Base-by-base conservation (phyloP, 2,113 vertebrate genomes). In the Neotragus pygmaeus region DNA sequence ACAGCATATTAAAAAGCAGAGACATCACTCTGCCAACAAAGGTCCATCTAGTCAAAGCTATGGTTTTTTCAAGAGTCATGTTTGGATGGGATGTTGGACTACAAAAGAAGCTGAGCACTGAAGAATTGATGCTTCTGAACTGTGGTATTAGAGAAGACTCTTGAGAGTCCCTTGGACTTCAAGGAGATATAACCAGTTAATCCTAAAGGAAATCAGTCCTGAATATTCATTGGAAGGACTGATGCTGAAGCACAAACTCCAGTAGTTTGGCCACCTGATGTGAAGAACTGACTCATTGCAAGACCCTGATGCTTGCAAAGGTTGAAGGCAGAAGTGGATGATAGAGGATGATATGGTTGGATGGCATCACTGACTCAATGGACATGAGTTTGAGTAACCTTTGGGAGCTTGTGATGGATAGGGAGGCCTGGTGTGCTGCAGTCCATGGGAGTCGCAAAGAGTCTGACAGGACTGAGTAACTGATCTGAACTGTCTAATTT, bases 381-480 rank as follows among this genome's bases (percentile, higher is more conserved):
- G 64, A 66, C 64, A 36, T 66, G 33, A 36, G 33, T 66, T 66
- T 66, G 17, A 36, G 8, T 36, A 66, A 66, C 33, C 16, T 66
- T 36, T 66, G 17, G 64, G 8, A 21, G 64, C n/a, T 66, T 33
- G 64, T 66, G n/a, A 36, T 36, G 33, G 17, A 66, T n/a, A 66
- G n/a, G 33, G 64, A 36, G 33, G 9, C 64, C 64, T 70, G n/a
- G 19, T 12, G 19, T 23, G 64, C n/a, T 23, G n/a, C 9, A 23
- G 19, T 70, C n/a, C 64, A 23, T 36, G n/a, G n/a, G 33, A 5
- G 19, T 70, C 1, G 0, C n/a, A 70, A 21, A 70, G 2, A 70
- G n/a, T 36, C 0, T 0, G n/a, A 70, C 64, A 70, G 19, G n/a
- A 36, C 9, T n/a, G 16, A 70, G n/a, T 4, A 17, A 36, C 19